Conservation (phyloP, 1,140 invertebrate species). For the Vanessa atalanta region DNA sequence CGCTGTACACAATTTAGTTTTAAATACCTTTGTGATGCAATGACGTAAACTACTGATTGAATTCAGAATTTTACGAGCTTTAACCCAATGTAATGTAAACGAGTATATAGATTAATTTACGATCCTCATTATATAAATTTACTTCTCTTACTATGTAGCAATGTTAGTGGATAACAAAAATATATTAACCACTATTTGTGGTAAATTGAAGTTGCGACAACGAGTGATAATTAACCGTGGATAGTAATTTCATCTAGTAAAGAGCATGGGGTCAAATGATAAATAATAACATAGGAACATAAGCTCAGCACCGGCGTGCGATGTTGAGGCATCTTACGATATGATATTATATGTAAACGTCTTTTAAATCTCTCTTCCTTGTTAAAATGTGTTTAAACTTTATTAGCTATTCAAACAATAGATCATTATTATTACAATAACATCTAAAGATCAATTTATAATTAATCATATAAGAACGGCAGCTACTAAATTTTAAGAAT, state of each 20-base stretch:
- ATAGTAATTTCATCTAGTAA: constrained; percentile 40
- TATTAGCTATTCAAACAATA: neutral
- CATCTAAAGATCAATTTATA: no score
- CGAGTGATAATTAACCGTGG: constrained; percentile 37
- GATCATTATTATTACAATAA: neutral
- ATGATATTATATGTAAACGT: constrained; percentile 2
- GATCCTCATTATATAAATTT: constrained; percentile 34
- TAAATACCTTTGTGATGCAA: constrained; percentile 49
- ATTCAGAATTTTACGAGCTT: constrained; percentile 49
- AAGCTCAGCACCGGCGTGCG: neutral
- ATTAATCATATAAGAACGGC: no score
- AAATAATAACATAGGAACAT: constrained; percentile 35
- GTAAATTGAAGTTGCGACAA: constrained; percentile 39
- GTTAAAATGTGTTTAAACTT: neutral
- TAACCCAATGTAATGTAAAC: constrained; percentile 26
- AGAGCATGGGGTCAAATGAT: constrained; percentile 39
- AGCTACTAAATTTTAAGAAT: no score
- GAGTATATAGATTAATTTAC: constrained; percentile 45
- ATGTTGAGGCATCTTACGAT: constrained; percentile 18
- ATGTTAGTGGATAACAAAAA: constrained; percentile 31
- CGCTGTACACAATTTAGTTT: constrained; percentile 33
- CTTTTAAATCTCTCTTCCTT: constrained; percentile 4
- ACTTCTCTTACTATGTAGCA: constrained; percentile 32
- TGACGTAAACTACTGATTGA: constrained; percentile 50
- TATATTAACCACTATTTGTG: constrained; percentile 34